Percentiles rank a stretch among this genome's conserved stretches.
phyloP scores from a whole-genome alignment of 2,113 vertebrate species.

The Ceyx cyanopectus region DNA sequence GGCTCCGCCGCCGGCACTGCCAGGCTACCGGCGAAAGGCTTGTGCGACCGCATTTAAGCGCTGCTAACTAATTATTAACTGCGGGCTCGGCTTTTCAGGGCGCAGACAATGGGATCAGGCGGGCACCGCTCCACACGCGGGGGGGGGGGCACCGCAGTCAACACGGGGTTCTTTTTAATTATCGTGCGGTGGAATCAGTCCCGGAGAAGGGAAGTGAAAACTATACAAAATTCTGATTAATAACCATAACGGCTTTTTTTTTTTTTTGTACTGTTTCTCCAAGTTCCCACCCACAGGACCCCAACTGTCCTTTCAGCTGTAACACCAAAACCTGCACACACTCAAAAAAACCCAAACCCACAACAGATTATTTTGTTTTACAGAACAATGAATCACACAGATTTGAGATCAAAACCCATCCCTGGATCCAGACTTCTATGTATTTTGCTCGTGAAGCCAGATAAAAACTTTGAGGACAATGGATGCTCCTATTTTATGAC shows the following conservation, averaged over 20 bases:
- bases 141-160: neutral
- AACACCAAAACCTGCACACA: neutral
- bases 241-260: neutral
- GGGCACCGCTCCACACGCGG: constrained; percentile 32
- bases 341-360: neutral
- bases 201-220: neutral
- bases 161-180: constrained; percentile 47
- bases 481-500: neutral
- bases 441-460: neutral
- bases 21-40: constrained; percentile 30
- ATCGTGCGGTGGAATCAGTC: constrained; percentile 24
- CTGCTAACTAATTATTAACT: constrained; percentile 65
- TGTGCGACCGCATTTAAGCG: constrained; percentile 27
- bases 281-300: neutral
- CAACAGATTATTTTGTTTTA: neutral
- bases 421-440: neutral
- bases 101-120: constrained; percentile 66
- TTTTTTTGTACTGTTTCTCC: neutral
- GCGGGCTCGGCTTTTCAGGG: constrained; percentile 58
- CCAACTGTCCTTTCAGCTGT: neutral
- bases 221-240: constrained; percentile 43
- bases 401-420: neutral
- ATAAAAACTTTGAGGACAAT: neutral
- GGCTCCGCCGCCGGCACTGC: neutral
- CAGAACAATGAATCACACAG: neutral